Conservation (phyloP, 2,888 invertebrate species). For the Brachyptera putata region DNA sequence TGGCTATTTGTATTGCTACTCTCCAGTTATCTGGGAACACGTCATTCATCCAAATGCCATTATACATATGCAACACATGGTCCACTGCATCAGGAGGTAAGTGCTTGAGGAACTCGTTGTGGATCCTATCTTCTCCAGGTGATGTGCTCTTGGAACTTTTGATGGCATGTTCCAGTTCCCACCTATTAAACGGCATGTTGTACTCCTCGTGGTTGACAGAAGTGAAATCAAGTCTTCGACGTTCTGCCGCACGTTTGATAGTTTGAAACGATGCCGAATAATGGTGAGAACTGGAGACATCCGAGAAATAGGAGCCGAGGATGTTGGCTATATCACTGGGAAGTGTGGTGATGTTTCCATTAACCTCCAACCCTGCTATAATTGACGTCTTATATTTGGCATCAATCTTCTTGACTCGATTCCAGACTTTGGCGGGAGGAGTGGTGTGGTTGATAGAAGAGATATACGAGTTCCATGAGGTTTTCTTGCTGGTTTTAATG, state of each 20-base stretch:
- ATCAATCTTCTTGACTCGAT: slow-evolving; percentile 9
- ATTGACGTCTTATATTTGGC: slow-evolving; percentile 1
- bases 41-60: background rate
- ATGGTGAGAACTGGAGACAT: slow-evolving; percentile 11
- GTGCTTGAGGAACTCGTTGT: slow-evolving; percentile 10
- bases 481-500: background rate
- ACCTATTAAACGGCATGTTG: slow-evolving; percentile 4
- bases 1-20: background rate
- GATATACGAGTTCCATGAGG: slow-evolving; percentile 8
- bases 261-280: slow-evolving; percentile 3
- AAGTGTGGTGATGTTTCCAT: background rate
- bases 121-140: slow-evolving; percentile 16
- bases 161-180: slow-evolving; percentile 9
- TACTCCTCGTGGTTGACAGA: slow-evolving; percentile 8
- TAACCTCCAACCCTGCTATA: background rate
- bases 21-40: slow-evolving; percentile 16
- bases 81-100: background rate
- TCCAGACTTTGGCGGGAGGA: slow-evolving; percentile 1
- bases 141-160: slow-evolving; percentile 12
- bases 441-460: background rate
- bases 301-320: background rate
- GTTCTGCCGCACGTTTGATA: slow-evolving; percentile 2
- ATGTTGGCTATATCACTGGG: background rate
- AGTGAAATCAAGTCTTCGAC: background rate
- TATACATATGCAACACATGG: background rate